Evolutionary conservation across 2,888 invertebrate genomes (phyloP).

Genomic region (Xanthia togata): DNA sequence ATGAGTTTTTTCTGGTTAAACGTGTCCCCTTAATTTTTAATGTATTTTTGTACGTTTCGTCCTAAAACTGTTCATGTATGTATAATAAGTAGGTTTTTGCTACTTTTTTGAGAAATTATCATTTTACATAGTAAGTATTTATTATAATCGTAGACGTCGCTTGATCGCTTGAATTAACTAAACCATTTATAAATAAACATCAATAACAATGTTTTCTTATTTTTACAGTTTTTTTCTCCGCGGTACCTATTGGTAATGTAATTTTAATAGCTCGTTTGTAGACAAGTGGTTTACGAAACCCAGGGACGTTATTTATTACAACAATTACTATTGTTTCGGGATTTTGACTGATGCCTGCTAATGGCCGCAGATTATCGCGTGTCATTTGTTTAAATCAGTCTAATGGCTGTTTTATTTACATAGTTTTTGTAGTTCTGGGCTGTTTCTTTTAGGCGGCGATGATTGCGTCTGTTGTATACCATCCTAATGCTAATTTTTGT

Average conservation of each 20-base stretch:
- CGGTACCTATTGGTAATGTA: conserved; percentile 64
- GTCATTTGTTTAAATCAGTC: conserved; percentile 76
- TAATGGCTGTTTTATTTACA: conserved; percentile 65
- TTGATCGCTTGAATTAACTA: background rate
- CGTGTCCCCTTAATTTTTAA: background rate
- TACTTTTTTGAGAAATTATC: background rate
- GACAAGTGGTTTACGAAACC: conserved; percentile 71
- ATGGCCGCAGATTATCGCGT: conserved; percentile 79
- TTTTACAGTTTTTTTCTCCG: conserved; percentile 53
- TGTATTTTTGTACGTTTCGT: background rate
- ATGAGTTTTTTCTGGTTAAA: background rate
- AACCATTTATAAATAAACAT: conserved; percentile 31
- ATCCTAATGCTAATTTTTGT: background rate
- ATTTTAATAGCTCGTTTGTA: conserved; percentile 69
- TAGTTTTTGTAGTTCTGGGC: conserved; percentile 58
- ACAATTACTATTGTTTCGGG: conserved; percentile 84
- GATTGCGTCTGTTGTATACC: conserved; percentile 30
- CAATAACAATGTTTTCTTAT: conserved; percentile 12
- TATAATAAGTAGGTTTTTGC: background rate
- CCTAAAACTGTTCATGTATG: background rate
- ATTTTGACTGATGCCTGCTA: conserved; percentile 83
- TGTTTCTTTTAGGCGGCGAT: conserved; percentile 45
- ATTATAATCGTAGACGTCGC: background rate
- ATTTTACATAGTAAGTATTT: background rate
- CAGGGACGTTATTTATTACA: conserved; percentile 79